Conservation (phyloP, 1,140 invertebrate species). For the Lucilia cuprina region DNA sequence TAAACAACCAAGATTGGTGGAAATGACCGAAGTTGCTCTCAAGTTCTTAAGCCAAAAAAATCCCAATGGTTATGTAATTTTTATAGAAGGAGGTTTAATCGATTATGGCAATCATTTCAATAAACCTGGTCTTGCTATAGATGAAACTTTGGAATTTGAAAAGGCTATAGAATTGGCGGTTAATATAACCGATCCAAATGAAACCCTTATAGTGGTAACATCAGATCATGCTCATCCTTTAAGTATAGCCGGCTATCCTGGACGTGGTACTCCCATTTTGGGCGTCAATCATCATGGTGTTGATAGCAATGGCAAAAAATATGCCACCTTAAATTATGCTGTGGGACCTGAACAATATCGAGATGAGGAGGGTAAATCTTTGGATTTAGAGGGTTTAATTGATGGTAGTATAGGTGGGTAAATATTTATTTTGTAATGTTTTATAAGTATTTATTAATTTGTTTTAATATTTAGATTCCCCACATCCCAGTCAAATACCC, state of each 20-base stretch:
- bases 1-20: slow-evolving; percentile 72
- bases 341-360: slow-evolving; percentile 69
- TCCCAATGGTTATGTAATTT: slow-evolving; percentile 71
- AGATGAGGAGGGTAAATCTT: slow-evolving; percentile 47
- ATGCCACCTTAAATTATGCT: slow-evolving; percentile 71
- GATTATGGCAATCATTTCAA: slow-evolving; percentile 77
- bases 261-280: slow-evolving; percentile 73
- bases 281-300: slow-evolving; percentile 58
- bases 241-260: slow-evolving; percentile 73
- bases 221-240: slow-evolving; percentile 75
- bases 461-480: slow-evolving; percentile 46
- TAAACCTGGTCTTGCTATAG: slow-evolving; percentile 69
- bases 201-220: slow-evolving; percentile 76
- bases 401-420: slow-evolving; percentile 39
- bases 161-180: slow-evolving; percentile 71
- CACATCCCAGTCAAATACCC: slow-evolving; percentile 64
- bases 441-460: background rate
- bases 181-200: slow-evolving; percentile 66
- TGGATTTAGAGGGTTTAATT: slow-evolving; percentile 44
- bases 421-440: background rate
- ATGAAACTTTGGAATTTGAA: slow-evolving; percentile 73
- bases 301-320: slow-evolving; percentile 63
- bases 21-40: slow-evolving; percentile 80
- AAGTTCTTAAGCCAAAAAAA: slow-evolving; percentile 71
- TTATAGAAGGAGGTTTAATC: slow-evolving; percentile 74